Evolutionary conservation across 2,113 vertebrate genomes (phyloP), one percentile per base, ranked within the genome.

Genomic region (Nymphicus hollandicus): DNA sequence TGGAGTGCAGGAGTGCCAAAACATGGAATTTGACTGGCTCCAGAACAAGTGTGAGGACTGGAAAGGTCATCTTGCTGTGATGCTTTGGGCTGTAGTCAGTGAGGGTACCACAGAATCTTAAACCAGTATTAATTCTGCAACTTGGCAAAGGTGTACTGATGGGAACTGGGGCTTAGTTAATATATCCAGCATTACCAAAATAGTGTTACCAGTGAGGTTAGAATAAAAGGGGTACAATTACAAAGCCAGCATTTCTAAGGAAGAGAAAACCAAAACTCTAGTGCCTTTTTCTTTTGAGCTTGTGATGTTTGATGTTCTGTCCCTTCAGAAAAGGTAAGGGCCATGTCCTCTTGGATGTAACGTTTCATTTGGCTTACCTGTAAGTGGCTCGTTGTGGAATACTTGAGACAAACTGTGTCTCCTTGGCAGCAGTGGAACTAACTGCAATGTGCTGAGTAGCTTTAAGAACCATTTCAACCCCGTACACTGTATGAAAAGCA

Each of bases 251-350:
- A 88, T 95, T 97, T 95, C 87, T 94, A 92, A 97, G 92, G 88
- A 93, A 46, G 29, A 49, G 88, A 76, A 85, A 55, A 8, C 64
- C 81, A 91, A 91, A 96, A 95, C 95, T 95, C 72, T 39, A 93
- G 98, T 98, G 97, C 98, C 97, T 98, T 98, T 97, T 92, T 95
- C 81, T 92, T 96, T 95, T 66, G 83, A 93, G 81, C 79, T 93
- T 95, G 86, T 82, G 68, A 56, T 88, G 47, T 91, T 74, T 82
- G 68, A 56, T 85, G 47, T 91, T 74, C 5, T 8, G 63, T 86
- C 91, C 84, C 52, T 85, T 92, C 65, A 74, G 1, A 81, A 91
- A 63, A 83, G 43, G 66, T 87, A 92, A 93, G 94, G 95, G 89
- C 90, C 35, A 11, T 46, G 85, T 94, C 89, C 89, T 96, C 89